Percentiles rank a stretch among this genome's conserved stretches.
Conservation (phyloP, 1,140 invertebrate genomes). For the Scaptomyza montana region DNA sequence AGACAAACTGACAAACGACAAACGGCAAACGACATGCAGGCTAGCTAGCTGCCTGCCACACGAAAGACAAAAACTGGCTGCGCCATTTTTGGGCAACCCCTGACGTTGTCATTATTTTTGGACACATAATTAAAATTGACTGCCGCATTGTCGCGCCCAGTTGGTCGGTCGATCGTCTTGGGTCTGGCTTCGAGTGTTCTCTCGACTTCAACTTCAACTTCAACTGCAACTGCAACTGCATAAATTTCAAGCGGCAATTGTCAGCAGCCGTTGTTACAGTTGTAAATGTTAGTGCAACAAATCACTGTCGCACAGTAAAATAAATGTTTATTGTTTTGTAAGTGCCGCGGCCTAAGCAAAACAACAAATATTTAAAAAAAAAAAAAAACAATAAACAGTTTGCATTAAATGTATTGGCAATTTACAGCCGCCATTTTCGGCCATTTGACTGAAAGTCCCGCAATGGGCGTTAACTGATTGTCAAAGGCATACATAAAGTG, state of each 20-base stretch:
- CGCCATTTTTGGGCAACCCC: constrained; percentile 75
- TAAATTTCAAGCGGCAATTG: constrained; percentile 71
- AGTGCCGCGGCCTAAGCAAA: constrained; percentile 58
- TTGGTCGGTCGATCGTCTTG: constrained; percentile 59
- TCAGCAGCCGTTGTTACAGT: constrained; percentile 50
- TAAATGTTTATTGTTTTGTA: constrained; percentile 81
- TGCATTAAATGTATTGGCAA: constrained; percentile 74
- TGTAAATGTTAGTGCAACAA: constrained; percentile 66
- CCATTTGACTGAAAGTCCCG: constrained; percentile 73
- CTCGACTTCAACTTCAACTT: constrained; percentile 17
- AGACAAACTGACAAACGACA: constrained; percentile 66
- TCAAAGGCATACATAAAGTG: constrained; percentile 24
- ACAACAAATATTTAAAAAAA: background rate
- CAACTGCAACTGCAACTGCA: constrained; percentile 52
- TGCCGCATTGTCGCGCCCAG: constrained; percentile 74
- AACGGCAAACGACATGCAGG: constrained; percentile 44
- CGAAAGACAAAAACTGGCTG: constrained; percentile 37
- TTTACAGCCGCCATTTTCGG: constrained; percentile 76
- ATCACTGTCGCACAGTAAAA: constrained; percentile 77
- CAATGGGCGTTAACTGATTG: constrained; percentile 70
- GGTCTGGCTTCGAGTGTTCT: constrained; percentile 29
- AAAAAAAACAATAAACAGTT: constrained; percentile 34
- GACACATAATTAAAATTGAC: constrained; percentile 82
- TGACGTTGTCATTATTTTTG: constrained; percentile 73
- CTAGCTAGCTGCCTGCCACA: constrained; percentile 2